Evolutionary conservation across 37 sponge, comb jelly and placozoan species (phyloP).

Genomic region (Crambe crambe): DNA sequence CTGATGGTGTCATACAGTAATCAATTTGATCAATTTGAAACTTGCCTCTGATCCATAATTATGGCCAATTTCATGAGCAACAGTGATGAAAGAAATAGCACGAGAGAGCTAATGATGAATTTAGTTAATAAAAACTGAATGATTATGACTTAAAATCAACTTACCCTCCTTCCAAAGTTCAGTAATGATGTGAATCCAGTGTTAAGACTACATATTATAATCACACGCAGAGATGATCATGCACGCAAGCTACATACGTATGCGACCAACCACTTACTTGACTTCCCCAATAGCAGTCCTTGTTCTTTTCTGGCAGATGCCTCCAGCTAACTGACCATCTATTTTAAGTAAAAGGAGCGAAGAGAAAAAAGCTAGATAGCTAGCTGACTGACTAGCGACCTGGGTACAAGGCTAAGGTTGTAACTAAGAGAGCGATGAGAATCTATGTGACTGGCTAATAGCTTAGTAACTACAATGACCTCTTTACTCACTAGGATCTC

Average conservation of each 20-base stretch:
- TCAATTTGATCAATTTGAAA: too few relatives aligned
- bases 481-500: constrained; percentile 54
- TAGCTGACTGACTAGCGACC: too few relatives aligned
- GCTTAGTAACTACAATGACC: too few relatives aligned
- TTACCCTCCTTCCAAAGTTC: constrained; percentile 56
- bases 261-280: constrained; percentile 17
- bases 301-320: constrained; percentile 49
- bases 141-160: too few relatives aligned
- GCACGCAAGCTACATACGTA: not conserved
- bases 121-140: not conserved
- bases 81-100: constrained; percentile 64
- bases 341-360: not conserved
- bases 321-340: constrained; percentile 50
- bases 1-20: not conserved
- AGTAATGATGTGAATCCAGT: constrained; percentile 74
- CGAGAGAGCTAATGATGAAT: constrained; percentile 38
- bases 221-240: too few relatives aligned
- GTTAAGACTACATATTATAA: constrained; percentile 47
- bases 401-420: too few relatives aligned
- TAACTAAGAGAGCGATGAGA: too few relatives aligned
- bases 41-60: constrained; percentile 77
- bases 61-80: constrained; percentile 79
- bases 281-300: constrained; percentile 24
- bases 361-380: not conserved
- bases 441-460: too few relatives aligned